A percentile compares a stretch with the other conserved stretches of the same genome.
These are phyloP conservation scores for Porites lobata DNA, from an alignment of 92 coral and sea anemone genomes.

Conservation along the genomic window DNA sequence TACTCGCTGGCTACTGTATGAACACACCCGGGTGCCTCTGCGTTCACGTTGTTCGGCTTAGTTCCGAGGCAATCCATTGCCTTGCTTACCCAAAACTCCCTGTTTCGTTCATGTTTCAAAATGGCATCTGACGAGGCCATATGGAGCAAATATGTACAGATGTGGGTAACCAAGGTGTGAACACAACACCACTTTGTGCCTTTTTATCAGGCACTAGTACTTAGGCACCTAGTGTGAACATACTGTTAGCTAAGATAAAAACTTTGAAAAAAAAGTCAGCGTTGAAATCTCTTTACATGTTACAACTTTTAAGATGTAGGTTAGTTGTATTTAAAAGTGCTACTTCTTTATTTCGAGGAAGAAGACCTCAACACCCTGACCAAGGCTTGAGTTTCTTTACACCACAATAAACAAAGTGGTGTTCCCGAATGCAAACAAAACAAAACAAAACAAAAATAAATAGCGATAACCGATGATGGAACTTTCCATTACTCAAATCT, in stretches of 20 bases:
- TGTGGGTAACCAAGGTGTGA: too few relatives aligned
- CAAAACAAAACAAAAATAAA: slow-evolving; percentile 6
- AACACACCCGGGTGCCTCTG: too few relatives aligned
- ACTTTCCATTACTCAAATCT: slow-evolving; percentile 31
- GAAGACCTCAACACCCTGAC: neutral
- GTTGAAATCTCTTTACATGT: neutral
- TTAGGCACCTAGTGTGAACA: too few relatives aligned
- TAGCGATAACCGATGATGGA: neutral
- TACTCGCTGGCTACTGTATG: too few relatives aligned
- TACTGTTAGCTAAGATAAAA: neutral
- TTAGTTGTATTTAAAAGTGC: neutral
- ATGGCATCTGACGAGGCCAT: too few relatives aligned
- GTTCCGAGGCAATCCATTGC: too few relatives aligned
- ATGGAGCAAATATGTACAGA: too few relatives aligned
- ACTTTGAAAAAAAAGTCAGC: neutral
- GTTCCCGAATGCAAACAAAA: neutral
- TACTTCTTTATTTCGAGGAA: neutral
- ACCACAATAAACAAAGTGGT: neutral
- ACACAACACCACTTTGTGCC: too few relatives aligned
- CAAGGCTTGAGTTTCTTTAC: neutral
- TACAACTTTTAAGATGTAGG: neutral
- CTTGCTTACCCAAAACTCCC: too few relatives aligned
- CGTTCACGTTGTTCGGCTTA: too few relatives aligned
- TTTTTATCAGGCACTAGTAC: neutral
- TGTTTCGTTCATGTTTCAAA: too few relatives aligned